Conservation (phyloP, 2,113 vertebrate species). For the Paralichthys olivaceus region DNA sequence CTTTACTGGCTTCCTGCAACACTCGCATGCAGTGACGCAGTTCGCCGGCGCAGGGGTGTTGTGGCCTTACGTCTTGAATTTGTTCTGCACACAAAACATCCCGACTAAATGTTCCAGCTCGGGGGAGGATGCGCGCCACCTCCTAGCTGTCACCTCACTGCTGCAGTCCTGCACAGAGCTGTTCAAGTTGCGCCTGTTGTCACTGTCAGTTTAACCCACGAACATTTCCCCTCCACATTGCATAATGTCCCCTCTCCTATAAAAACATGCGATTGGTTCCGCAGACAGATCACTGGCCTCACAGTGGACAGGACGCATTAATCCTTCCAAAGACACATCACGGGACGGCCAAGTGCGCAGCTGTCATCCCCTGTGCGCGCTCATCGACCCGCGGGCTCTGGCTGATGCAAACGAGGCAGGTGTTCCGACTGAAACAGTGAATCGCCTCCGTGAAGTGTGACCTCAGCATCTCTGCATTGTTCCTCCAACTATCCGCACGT, state of each 20-base stretch:
- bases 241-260: constrained; percentile 19
- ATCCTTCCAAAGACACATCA: constrained; percentile 56
- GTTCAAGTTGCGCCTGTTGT: constrained; percentile 50
- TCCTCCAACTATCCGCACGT: constrained; percentile 7
- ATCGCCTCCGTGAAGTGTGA: constrained; percentile 47
- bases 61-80: constrained; percentile 45
- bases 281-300: constrained; percentile 31
- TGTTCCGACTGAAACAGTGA: constrained; percentile 42
- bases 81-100: constrained; percentile 48
- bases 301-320: constrained; percentile 34
- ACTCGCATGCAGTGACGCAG: constrained; percentile 80
- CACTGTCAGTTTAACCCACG: constrained; percentile 43
- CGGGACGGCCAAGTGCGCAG: constrained; percentile 65
- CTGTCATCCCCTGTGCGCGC: constrained; percentile 39
- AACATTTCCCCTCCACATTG: constrained; percentile 41
- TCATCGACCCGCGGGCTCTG: constrained; percentile 1
- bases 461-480: constrained; percentile 46
- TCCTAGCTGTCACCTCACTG: constrained; percentile 40
- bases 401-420: constrained; percentile 30
- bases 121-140: constrained; percentile 47
- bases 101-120: constrained; percentile 25
- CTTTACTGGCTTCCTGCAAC: constrained; percentile 78
- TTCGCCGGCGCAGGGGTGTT: constrained; percentile 68
- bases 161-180: constrained; percentile 57
- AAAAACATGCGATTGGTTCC: constrained; percentile 6